These are phyloP conservation scores for Alauda arvensis DNA, from an alignment of 2,797 vertebrate species.

Conservation along the genomic window DNA sequence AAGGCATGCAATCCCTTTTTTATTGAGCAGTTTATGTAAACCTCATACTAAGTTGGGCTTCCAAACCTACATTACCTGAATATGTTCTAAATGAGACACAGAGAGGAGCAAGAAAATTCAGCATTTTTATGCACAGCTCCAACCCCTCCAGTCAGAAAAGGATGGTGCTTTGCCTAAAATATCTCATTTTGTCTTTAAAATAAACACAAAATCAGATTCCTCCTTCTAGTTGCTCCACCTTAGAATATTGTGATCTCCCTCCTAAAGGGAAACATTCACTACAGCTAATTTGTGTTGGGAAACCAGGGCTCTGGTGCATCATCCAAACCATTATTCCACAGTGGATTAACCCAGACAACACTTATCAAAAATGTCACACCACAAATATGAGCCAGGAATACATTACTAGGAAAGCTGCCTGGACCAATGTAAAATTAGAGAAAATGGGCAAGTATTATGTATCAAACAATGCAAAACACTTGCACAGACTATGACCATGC, in stretches of 20 bases:
- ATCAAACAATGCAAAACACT: neutral
- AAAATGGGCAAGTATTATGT: neutral
- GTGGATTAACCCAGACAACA: constrained; percentile 28
- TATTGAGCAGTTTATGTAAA: neutral
- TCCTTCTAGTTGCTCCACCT: neutral
- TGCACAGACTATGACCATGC: neutral
- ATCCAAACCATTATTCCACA: constrained; percentile 30
- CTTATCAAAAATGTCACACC: constrained; percentile 23
- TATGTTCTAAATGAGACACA: neutral
- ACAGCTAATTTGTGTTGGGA: neutral
- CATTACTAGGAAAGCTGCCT: neutral
- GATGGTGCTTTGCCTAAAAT: neutral
- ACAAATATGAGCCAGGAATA: constrained; percentile 9
- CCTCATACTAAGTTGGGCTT: neutral
- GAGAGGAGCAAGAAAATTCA: neutral
- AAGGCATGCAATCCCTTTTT: neutral
- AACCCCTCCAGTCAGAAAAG: neutral
- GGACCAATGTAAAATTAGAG: neutral
- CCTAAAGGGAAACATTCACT: neutral
- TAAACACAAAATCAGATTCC: neutral
- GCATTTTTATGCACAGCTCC: neutral
- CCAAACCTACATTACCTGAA: neutral
- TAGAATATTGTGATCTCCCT: neutral
- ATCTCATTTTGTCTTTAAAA: neutral
- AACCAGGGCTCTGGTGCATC: neutral